A percentile compares a stretch with the other conserved stretches of the same genome.
These are phyloP conservation scores for Lagothrix lagotricha DNA, from an alignment of 2,797 vertebrate species.

Conservation along the genomic window DNA sequence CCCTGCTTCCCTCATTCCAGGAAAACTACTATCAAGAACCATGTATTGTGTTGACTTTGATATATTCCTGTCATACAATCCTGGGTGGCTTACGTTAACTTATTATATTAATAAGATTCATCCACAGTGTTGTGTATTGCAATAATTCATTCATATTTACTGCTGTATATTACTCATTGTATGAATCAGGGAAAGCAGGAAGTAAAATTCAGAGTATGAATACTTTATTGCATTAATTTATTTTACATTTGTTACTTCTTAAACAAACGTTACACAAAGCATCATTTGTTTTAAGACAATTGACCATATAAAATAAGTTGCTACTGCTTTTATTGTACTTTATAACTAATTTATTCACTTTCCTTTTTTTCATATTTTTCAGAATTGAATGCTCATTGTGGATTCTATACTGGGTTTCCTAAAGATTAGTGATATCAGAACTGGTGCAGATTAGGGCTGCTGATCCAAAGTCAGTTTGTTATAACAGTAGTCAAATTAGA, in stretches of 20 bases:
- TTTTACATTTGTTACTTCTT: neutral
- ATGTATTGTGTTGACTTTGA: neutral
- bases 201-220: conserved; percentile 26
- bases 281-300: conserved; percentile 24
- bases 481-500: neutral
- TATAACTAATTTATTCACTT: neutral
- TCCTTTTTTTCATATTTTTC: neutral
- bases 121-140: neutral
- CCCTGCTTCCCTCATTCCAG: neutral
- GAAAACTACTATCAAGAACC: neutral
- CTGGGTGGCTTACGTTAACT: neutral
- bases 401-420: conserved; percentile 9
- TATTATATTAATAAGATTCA: conserved; percentile 26
- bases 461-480: neutral
- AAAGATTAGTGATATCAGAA: neutral
- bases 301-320: conserved; percentile 4
- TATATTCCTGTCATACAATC: neutral
- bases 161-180: neutral
- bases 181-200: neutral
- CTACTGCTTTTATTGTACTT: neutral
- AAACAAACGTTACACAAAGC: neutral
- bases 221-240: neutral
- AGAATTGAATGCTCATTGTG: neutral
- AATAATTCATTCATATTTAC: conserved; percentile 42
- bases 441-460: neutral